Conservation (phyloP, 2,888 invertebrate species). For the Hydroisotoma schaefferi region DNA sequence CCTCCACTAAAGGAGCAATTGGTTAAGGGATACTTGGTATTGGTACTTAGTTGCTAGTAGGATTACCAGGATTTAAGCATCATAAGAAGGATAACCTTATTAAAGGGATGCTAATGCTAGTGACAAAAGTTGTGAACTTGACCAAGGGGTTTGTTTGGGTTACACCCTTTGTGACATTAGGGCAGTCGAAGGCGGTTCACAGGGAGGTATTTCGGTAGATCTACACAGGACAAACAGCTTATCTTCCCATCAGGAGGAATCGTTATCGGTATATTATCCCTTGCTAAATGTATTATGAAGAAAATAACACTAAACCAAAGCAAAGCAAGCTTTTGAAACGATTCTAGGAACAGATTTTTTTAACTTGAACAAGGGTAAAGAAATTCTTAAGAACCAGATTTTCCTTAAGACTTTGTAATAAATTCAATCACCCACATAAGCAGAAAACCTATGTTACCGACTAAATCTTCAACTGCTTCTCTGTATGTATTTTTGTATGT, state of each 20-base stretch:
- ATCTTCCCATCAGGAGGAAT: slow-evolving; percentile 35
- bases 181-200: slow-evolving; percentile 46
- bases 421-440: no score
- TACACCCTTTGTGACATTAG: slow-evolving; percentile 49
- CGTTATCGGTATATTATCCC: slow-evolving; percentile 19
- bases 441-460: no score
- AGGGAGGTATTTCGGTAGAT: slow-evolving; percentile 42
- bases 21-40: neutral
- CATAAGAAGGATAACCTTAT: slow-evolving; percentile 15
- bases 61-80: slow-evolving; percentile 4
- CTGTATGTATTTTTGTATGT: no score
- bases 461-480: no score
- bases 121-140: slow-evolving; percentile 40
- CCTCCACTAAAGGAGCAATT: neutral
- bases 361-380: no score
- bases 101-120: slow-evolving; percentile 8
- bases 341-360: neutral
- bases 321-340: no score
- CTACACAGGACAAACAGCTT: slow-evolving; percentile 32
- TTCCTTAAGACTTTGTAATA: no score
- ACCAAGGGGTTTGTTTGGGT: slow-evolving; percentile 46
- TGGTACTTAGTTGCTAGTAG: neutral
- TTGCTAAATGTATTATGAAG: slow-evolving; percentile 6
- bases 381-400: no score
- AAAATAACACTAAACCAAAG: neutral